Evolutionary conservation across 1,140 invertebrate species (phyloP).

Genomic region (Camponotus pennsylvanicus): DNA sequence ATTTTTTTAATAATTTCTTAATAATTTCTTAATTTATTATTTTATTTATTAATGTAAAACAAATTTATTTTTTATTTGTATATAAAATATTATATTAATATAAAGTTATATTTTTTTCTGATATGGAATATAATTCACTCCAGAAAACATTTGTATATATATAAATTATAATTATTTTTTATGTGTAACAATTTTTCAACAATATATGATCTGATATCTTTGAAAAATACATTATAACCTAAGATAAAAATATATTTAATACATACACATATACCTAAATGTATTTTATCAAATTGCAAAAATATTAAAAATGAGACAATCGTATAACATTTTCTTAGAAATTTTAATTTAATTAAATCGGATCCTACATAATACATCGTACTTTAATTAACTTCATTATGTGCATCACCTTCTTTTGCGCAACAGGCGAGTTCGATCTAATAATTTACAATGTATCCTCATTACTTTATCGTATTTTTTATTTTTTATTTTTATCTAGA

Average conservation of each 20-base stretch:
- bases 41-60: too few species aligned
- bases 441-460: not conserved
- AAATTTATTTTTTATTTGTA: too few species aligned
- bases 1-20: too few species aligned
- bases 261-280: not conserved
- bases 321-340: slow-evolving; percentile 5
- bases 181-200: not conserved
- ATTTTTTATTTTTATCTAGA: not conserved
- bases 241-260: not conserved
- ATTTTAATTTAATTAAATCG: slow-evolving; percentile 15
- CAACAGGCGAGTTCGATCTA: slow-evolving; percentile 33
- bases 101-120: not conserved
- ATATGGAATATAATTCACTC: not conserved
- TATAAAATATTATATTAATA: too few species aligned
- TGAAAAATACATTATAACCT: not conserved
- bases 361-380: not conserved
- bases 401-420: not conserved
- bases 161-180: slow-evolving; percentile 5
- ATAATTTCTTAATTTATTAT: too few species aligned
- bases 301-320: not conserved
- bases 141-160: not conserved
- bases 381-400: slow-evolving; percentile 24
- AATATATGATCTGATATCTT: not conserved
- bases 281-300: slow-evolving; percentile 8
- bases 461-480: not conserved